Percentiles rank a stretch among this genome's conserved stretches.
Conservation (phyloP, 2,888 invertebrate species). For the Alsophila aescularia region DNA sequence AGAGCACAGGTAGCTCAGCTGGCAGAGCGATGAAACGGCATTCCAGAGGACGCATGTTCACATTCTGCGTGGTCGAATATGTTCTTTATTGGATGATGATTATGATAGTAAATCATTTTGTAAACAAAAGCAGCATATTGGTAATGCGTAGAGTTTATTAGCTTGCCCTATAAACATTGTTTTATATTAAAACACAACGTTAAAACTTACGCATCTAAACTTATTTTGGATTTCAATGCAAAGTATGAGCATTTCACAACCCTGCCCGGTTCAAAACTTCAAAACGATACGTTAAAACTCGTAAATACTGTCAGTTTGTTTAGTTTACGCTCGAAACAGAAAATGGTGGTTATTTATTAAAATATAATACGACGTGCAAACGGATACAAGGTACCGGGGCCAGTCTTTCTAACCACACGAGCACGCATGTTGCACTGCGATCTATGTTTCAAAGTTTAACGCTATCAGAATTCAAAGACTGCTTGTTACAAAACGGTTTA, state of each 20-base stretch:
- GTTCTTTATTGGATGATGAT: too few relatives aligned
- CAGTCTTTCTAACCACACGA: background rate
- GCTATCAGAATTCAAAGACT: slow-evolving; percentile 19
- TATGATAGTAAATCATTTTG: too few relatives aligned
- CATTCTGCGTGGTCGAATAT: too few relatives aligned
- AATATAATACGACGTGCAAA: slow-evolving; percentile 9
- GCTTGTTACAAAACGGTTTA: slow-evolving; percentile 25
- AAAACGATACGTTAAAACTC: slow-evolving; percentile 5
- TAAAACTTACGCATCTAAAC: background rate
- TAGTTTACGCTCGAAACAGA: slow-evolving; percentile 17
- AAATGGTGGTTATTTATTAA: slow-evolving; percentile 19
- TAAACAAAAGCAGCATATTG: background rate
- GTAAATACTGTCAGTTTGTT: slow-evolving; percentile 21
- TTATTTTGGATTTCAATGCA: background rate
- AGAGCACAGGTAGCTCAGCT: too few relatives aligned
- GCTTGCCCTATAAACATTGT: background rate
- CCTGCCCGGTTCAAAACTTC: background rate
- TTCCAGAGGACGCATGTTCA: too few relatives aligned
- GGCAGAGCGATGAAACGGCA: too few relatives aligned
- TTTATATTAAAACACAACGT: background rate
- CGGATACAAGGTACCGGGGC: slow-evolving; percentile 1
- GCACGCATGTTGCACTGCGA: background rate
- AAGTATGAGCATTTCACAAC: slow-evolving; percentile 17
- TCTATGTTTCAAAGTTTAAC: slow-evolving; percentile 9
- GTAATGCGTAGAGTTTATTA: background rate